Evolutionary conservation across 2,113 vertebrate genomes (phyloP), one percentile per base, ranked within the genome.

Genomic region (Hyaena hyaena): DNA sequence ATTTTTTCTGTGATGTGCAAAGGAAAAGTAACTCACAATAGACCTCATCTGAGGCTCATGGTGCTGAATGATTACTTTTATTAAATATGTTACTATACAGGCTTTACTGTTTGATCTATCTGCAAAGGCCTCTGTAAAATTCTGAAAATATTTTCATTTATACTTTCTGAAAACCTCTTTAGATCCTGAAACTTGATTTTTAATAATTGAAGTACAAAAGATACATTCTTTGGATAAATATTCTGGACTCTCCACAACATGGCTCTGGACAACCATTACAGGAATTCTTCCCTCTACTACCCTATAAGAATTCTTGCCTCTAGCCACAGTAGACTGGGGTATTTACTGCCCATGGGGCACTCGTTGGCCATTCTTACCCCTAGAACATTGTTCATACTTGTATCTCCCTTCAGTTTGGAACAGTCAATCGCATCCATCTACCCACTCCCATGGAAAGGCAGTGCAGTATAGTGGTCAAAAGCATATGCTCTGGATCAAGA

Each of bases 21-120:
- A 65, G 90, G n/a, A 63, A 92, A 95, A 96, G 96, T 48, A 96
- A 96, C 96, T 96, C 90, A 97, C 86, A 93, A 50, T 43, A 93
- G 55, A 89, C 39, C 63, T 89, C 61, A 79, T 96, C 31, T 79
- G 95, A 95, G 45, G 4, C 48, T 96, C 23, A 5, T 90, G n/a
- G 31, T 95, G 58, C 79, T 96, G 92, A 96, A 93, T 95, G 89
- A 92, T 89, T 95, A 82, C 53, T 92, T 95, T 92, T 89, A 96
- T 89, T 97, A 96, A 96, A 96, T 73, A 97, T 53, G 53, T 92
- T 96, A 96, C 68, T 96, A 61, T 79, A 93, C 23, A 19, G 43
- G 15, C 55, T 92, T 98, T 93, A 82, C 77, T 79, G 53, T 80
- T 95, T 93, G 50, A 68, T 88, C 96, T 93, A 83, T 96, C 68